phyloP scores from a whole-genome alignment of 2,113 vertebrate genomes.

The Triplophysa rosa region DNA sequence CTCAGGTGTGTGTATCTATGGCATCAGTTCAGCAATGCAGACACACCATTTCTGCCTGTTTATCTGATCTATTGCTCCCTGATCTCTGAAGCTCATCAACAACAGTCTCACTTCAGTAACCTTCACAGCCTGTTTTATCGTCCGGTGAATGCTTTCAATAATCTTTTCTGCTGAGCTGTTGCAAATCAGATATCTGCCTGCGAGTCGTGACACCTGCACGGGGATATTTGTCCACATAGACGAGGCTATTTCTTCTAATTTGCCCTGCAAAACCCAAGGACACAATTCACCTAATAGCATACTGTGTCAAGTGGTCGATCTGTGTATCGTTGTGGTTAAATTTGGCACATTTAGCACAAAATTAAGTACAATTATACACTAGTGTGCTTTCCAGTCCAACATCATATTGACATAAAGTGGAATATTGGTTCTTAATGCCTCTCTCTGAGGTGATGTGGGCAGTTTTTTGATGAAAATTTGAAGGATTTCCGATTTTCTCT shows the following conservation, averaged over 20 bases:
- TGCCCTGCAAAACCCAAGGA: neutral
- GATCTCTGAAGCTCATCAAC: conserved; percentile 11
- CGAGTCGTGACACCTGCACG: neutral
- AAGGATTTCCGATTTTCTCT: no score
- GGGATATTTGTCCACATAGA: neutral
- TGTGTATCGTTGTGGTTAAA: neutral
- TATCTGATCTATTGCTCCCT: conserved; percentile 32
- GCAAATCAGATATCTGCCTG: conserved; percentile 22
- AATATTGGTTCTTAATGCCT: no score
- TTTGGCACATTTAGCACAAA: neutral
- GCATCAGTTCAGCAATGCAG: neutral
- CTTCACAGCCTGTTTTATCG: conserved; percentile 1
- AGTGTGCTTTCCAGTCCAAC: neutral
- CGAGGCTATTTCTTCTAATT: neutral
- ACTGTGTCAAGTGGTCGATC: neutral
- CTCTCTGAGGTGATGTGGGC: no score
- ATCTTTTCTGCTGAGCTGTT: conserved; percentile 38
- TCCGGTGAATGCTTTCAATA: conserved; percentile 41
- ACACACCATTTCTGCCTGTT: neutral
- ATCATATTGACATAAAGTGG: neutral
- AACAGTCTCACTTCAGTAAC: conserved; percentile 12
- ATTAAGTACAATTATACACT: neutral
- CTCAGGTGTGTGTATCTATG: neutral
- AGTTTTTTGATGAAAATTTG: no score
- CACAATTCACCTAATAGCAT: neutral